Evolutionary conservation across 2,797 vertebrate genomes (phyloP).

Genomic region (Cottoperca gobio): DNA sequence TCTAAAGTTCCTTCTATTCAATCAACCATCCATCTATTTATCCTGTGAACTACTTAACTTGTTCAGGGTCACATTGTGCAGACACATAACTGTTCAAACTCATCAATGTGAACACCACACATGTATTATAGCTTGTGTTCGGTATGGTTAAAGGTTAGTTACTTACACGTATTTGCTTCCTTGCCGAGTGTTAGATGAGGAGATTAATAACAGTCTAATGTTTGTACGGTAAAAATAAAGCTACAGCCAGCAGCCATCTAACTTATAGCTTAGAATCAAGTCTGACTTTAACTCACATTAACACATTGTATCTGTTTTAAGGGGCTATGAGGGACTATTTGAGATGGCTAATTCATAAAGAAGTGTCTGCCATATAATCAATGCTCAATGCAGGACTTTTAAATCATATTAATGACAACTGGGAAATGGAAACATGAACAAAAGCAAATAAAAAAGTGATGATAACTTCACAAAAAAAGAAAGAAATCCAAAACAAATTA

Average conservation of each 20-base stretch:
- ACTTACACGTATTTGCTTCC: neutral
- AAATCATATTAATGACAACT: neutral
- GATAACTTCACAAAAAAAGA: neutral
- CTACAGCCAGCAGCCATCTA: neutral
- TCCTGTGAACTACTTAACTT: neutral
- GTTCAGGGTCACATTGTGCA: neutral
- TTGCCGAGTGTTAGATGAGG: neutral
- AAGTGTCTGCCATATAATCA: neutral
- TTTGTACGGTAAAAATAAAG: neutral
- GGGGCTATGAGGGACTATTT: neutral
- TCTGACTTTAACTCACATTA: neutral
- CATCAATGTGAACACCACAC: neutral
- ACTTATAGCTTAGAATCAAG: neutral
- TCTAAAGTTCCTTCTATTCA: neutral
- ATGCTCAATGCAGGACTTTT: neutral
- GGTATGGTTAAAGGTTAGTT: neutral
- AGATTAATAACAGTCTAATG: neutral
- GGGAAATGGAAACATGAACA: neutral
- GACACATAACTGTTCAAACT: neutral
- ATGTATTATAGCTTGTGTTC: neutral
- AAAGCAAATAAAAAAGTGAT: neutral
- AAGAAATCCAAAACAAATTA: neutral
- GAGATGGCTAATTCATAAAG: neutral
- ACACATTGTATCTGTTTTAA: neutral
- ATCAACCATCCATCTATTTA: too few relatives aligned